phyloP scores from a whole-genome alignment of 2,113 vertebrate species.

The Corvus cornix region DNA sequence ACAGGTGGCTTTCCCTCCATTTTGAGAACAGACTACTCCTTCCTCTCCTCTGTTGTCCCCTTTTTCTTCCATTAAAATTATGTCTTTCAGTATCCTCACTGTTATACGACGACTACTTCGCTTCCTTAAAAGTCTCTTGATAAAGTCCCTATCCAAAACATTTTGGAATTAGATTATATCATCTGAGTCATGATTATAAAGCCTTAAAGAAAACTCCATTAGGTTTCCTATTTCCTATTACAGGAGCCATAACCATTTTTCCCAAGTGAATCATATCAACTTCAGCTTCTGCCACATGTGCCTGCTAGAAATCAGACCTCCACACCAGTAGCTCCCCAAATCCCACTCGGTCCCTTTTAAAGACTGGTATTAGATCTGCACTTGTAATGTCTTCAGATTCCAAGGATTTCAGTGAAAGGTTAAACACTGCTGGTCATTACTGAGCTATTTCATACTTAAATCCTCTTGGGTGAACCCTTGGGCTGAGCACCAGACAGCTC shows the following conservation, averaged over 20 bases:
- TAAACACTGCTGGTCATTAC: background rate
- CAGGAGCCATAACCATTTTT: background rate
- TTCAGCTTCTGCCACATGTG: background rate
- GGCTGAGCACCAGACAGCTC: background rate
- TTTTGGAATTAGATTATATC: background rate
- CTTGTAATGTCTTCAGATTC: background rate
- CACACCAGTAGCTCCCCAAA: background rate
- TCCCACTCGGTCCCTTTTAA: background rate
- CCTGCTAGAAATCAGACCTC: background rate
- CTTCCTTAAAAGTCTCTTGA: background rate
- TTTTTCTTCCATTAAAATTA: background rate
- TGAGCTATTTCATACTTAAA: background rate
- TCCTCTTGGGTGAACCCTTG: background rate
- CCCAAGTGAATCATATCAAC: background rate
- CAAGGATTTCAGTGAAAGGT: constrained; percentile 25
- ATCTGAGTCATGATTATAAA: background rate
- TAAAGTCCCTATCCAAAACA: background rate
- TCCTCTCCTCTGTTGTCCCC: background rate
- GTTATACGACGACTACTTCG: background rate
- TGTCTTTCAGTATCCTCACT: background rate
- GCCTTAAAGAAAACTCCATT: background rate
- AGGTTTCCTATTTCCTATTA: background rate
- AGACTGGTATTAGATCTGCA: background rate
- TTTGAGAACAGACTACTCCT: background rate
- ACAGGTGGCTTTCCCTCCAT: background rate